phyloP scores from a whole-genome alignment of 2,888 invertebrate species.

The Hirtodrosophila confusa region DNA sequence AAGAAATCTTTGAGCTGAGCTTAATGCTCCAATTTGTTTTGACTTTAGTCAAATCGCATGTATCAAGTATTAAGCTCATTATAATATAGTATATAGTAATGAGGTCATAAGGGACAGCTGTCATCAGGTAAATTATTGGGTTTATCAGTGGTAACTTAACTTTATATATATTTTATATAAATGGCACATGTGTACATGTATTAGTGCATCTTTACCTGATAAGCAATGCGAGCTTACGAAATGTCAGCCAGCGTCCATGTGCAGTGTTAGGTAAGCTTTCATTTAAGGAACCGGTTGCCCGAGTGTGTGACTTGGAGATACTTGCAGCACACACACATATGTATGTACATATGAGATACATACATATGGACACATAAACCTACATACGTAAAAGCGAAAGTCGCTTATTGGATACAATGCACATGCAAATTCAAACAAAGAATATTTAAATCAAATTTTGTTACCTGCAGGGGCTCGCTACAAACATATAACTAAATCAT shows the following conservation, averaged over 20 bases:
- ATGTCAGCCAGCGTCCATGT: constrained; percentile 3
- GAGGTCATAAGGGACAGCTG: too few relatives aligned
- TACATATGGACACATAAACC: too few relatives aligned
- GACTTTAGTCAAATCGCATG: too few relatives aligned
- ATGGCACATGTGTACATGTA: neutral
- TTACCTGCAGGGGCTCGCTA: neutral
- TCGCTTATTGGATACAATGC: too few relatives aligned
- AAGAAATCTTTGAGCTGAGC: too few relatives aligned
- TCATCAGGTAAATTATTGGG: too few relatives aligned
- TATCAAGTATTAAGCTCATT: too few relatives aligned
- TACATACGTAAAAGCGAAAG: neutral
- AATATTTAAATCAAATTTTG: neutral
- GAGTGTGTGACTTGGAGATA: neutral
- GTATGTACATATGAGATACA: neutral
- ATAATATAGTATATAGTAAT: too few relatives aligned
- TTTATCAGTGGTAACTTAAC: too few relatives aligned
- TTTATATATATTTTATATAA: too few relatives aligned
- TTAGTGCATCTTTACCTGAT: neutral
- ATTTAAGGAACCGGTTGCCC: constrained; percentile 31
- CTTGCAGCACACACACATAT: neutral
- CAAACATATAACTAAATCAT: neutral
- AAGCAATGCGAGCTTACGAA: constrained; percentile 1
- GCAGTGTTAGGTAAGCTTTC: constrained; percentile 1
- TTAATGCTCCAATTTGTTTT: too few relatives aligned
- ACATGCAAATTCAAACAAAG: neutral